Evolutionary conservation across 2,113 vertebrate genomes (phyloP).

Genomic region (Neodontobutis hainanensis): DNA sequence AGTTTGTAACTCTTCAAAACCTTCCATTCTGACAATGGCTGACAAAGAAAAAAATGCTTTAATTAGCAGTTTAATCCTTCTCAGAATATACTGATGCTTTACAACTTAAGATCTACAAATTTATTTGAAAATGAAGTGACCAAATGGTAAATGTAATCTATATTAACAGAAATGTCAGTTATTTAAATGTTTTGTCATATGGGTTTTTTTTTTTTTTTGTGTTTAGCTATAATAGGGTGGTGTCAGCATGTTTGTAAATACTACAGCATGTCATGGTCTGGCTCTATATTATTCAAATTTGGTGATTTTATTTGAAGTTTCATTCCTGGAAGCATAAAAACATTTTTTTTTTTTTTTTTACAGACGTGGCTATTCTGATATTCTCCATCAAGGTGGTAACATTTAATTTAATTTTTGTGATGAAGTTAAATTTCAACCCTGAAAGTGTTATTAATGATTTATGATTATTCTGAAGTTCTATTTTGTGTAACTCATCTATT

Average conservation of each 20-base stretch:
- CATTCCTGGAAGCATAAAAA: background rate
- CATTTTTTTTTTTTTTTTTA: slow-evolving; percentile 17
- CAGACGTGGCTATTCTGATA: background rate
- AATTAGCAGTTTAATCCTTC: too few species aligned
- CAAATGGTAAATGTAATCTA: too few species aligned
- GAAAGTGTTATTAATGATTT: slow-evolving; percentile 53
- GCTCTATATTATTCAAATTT: background rate
- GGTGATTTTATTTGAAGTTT: slow-evolving; percentile 15
- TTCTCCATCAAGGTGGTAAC: slow-evolving; percentile 9
- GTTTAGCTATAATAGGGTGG: background rate
- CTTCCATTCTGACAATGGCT: too few species aligned
- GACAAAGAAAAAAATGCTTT: too few species aligned
- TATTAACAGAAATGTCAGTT: too few species aligned
- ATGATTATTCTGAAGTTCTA: slow-evolving; percentile 47
- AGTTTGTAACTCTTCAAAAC: too few species aligned
- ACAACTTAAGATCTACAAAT: too few species aligned
- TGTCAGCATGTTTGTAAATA: background rate
- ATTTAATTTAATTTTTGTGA: slow-evolving; percentile 44
- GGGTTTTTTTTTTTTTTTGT: too few species aligned
- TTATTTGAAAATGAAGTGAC: too few species aligned
- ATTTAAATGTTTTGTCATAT: too few species aligned
- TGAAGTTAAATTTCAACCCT: slow-evolving; percentile 2
- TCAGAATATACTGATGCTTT: too few species aligned
- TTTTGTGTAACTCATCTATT: slow-evolving; percentile 70
- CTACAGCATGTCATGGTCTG: too few species aligned